Conservation (phyloP, 2,797 vertebrate species). For the Lepilemur ruficaudatus region DNA sequence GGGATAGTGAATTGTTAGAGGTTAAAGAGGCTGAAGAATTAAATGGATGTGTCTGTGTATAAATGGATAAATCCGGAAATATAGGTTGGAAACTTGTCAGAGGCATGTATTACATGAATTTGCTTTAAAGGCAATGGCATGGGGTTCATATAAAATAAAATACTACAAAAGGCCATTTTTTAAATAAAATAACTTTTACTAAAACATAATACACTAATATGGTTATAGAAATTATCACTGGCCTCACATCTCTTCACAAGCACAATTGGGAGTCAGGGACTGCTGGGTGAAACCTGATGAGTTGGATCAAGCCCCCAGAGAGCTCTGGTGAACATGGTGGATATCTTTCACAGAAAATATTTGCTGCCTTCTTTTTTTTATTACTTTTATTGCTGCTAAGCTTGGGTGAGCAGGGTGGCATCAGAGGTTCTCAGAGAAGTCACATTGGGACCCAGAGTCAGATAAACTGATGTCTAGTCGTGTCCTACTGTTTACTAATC, state of each 20-base stretch:
- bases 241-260: not conserved
- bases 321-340: not conserved
- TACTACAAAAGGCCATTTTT: not conserved
- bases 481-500: not conserved
- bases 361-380: not conserved
- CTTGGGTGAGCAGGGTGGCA: not conserved
- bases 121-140: not conserved
- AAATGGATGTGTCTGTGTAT: not conserved
- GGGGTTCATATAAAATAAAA: not conserved
- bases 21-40: not conserved
- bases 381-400: not conserved
- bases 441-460: not conserved
- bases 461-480: not conserved
- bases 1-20: not conserved
- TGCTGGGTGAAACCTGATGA: not conserved
- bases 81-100: not conserved
- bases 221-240: not conserved
- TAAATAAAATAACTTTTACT: not conserved
- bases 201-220: not conserved
- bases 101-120: not conserved
- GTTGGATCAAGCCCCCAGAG: not conserved
- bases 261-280: not conserved
- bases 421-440: not conserved
- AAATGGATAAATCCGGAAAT: not conserved
- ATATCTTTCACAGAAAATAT: not conserved